Evolutionary conservation across 2,113 vertebrate genomes (phyloP).

Genomic region (Thunnus thynnus): DNA sequence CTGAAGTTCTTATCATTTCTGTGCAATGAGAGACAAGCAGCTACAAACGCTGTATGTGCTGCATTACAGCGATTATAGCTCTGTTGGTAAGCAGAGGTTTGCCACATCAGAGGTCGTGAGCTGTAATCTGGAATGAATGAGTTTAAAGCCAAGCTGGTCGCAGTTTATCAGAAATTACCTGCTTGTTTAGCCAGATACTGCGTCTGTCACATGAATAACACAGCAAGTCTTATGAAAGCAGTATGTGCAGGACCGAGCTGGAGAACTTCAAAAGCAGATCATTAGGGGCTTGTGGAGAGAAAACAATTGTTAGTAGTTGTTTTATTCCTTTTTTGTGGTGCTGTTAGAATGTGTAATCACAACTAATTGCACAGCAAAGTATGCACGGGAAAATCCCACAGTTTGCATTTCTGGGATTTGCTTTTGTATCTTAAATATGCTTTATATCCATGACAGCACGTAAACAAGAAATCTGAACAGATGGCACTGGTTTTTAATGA

Average conservation of each 20-base stretch:
- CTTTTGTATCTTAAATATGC: conserved; percentile 55
- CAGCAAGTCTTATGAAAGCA: conserved; percentile 45
- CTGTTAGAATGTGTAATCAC: conserved; percentile 66
- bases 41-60: conserved; percentile 49
- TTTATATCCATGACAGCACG: conserved; percentile 61
- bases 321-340: conserved; percentile 26
- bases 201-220: conserved; percentile 38
- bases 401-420: conserved; percentile 65
- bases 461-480: conserved; percentile 74
- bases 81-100: conserved; percentile 50
- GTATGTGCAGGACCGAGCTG: conserved; percentile 39
- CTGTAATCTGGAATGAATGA: conserved; percentile 56
- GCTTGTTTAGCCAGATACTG: conserved; percentile 61
- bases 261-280: conserved; percentile 65
- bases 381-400: conserved; percentile 56
- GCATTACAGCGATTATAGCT: conserved; percentile 61
- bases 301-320: conserved; percentile 61
- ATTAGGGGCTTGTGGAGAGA: conserved; percentile 54
- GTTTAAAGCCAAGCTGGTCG: conserved; percentile 39
- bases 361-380: conserved; percentile 67
- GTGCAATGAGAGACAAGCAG: conserved; percentile 57
- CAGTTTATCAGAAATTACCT: conserved; percentile 73
- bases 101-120: conserved; percentile 61
- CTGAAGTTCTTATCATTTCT: conserved; percentile 68
- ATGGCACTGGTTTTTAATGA: conserved; percentile 82